These are phyloP conservation scores for Pandemis corylana DNA, from an alignment of 2,888 invertebrate genomes.

Conservation along the genomic window DNA sequence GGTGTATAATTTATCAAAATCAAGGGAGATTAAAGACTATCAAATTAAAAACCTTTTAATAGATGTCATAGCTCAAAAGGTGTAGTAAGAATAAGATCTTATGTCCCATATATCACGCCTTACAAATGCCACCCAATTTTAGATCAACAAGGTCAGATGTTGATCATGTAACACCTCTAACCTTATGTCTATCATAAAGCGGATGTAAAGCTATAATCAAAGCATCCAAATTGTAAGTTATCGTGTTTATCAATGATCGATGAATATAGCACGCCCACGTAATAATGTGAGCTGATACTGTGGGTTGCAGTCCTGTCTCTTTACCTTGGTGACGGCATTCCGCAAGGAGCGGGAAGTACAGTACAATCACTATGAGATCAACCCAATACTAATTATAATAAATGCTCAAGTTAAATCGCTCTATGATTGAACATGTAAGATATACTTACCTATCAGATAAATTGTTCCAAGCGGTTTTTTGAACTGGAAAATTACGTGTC, in stretches of 20 bases:
- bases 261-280: slow-evolving; percentile 41
- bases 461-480: too few relatives aligned
- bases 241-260: slow-evolving; percentile 31
- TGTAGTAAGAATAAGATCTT: neutral
- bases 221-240: slow-evolving; percentile 17
- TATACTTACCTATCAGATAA: too few relatives aligned
- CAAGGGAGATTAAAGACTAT: neutral
- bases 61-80: neutral
- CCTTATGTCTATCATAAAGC: neutral
- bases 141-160: neutral
- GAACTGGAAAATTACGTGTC: too few relatives aligned
- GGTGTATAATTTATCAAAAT: neutral
- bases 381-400: neutral
- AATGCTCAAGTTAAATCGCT: neutral
- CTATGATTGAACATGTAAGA: too few relatives aligned
- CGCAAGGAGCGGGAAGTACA: slow-evolving; percentile 66
- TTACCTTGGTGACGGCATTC: slow-evolving; percentile 71
- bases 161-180: neutral
- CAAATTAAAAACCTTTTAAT: neutral
- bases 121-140: neutral
- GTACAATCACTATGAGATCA: slow-evolving; percentile 32
- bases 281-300: slow-evolving; percentile 43
- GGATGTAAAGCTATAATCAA: neutral
- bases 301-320: slow-evolving; percentile 55
- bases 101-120: neutral